Evolutionary conservation across 2,797 vertebrate species (phyloP).

Genomic region (Taenioides sp.): DNA sequence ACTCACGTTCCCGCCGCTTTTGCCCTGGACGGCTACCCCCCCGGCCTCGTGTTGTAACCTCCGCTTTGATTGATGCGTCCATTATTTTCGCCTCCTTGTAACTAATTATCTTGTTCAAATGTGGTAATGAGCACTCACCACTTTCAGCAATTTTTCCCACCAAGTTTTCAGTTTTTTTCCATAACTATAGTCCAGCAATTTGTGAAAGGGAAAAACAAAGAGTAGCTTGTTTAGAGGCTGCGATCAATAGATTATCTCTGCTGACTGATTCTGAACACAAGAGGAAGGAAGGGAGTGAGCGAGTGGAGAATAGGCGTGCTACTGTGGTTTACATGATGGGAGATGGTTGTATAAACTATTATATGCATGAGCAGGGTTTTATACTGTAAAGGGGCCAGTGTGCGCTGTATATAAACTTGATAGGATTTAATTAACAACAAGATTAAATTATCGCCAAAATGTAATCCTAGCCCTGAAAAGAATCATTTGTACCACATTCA

Average conservation of each 20-base stretch:
- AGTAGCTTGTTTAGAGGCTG: constrained; percentile 81
- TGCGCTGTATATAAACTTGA: constrained; percentile 6
- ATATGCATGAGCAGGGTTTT: constrained; percentile 40
- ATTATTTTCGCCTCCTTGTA: constrained; percentile 51
- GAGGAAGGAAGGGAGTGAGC: constrained; percentile 14
- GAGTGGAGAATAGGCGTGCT: constrained; percentile 24
- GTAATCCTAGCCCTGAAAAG: neutral
- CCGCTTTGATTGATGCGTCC: constrained; percentile 47
- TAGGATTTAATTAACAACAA: constrained; percentile 9
- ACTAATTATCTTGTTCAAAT: constrained; percentile 65
- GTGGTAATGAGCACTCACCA: constrained; percentile 67
- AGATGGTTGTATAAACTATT: constrained; percentile 17
- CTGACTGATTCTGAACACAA: constrained; percentile 48
- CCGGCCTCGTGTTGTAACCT: constrained; percentile 7
- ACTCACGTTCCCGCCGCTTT: constrained; percentile 51
- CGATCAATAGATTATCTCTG: constrained; percentile 63
- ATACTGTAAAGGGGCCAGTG: constrained; percentile 20
- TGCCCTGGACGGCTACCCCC: constrained; percentile 34
- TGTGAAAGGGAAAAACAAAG: constrained; percentile 78
- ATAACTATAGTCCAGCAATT: constrained; percentile 60
- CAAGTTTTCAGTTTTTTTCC: constrained; percentile 39
- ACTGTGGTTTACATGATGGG: constrained; percentile 21
- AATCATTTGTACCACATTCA: neutral
- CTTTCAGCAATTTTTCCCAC: constrained; percentile 52
- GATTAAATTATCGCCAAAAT: constrained; percentile 7